A percentile compares a stretch with the other conserved stretches of the same genome.
Evolutionary conservation across 2,113 vertebrate genomes (phyloP).

Genomic region (Entomyzon cyanotis): DNA sequence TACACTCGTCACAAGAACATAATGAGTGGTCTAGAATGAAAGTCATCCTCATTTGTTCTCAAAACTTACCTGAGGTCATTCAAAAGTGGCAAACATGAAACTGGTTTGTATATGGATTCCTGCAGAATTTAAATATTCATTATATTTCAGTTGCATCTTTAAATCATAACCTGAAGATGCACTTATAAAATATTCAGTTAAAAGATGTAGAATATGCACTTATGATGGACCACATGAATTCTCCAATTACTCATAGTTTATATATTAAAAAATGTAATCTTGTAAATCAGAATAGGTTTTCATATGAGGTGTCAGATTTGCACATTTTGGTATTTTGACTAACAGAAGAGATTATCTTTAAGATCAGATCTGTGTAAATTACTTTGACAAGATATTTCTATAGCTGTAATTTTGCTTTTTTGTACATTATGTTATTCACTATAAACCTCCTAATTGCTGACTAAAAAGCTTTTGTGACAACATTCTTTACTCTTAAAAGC

Average conservation of each 20-base stretch:
- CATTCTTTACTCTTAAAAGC: neutral
- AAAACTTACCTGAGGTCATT: neutral
- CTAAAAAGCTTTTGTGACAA: neutral
- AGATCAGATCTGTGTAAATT: neutral
- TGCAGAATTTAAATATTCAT: neutral
- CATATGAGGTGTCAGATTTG: neutral
- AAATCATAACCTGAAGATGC: neutral
- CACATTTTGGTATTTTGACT: neutral
- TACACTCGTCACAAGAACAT: rapidly evolving
- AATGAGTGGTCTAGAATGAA: neutral
- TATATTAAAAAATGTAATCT: neutral
- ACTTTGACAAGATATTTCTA: neutral
- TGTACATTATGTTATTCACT: neutral
- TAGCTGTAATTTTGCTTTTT: neutral
- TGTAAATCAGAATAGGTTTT: neutral
- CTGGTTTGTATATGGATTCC: neutral
- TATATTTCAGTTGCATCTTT: neutral
- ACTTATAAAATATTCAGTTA: neutral
- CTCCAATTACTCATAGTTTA: neutral
- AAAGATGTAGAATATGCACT: neutral
- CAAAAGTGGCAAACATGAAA: neutral
- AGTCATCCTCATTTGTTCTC: neutral
- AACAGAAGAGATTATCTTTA: neutral
- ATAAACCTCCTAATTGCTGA: neutral
- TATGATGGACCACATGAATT: neutral